Evolutionary conservation across 2,113 vertebrate genomes (phyloP).

Genomic region (Cryptomyrus ogoouensis): DNA sequence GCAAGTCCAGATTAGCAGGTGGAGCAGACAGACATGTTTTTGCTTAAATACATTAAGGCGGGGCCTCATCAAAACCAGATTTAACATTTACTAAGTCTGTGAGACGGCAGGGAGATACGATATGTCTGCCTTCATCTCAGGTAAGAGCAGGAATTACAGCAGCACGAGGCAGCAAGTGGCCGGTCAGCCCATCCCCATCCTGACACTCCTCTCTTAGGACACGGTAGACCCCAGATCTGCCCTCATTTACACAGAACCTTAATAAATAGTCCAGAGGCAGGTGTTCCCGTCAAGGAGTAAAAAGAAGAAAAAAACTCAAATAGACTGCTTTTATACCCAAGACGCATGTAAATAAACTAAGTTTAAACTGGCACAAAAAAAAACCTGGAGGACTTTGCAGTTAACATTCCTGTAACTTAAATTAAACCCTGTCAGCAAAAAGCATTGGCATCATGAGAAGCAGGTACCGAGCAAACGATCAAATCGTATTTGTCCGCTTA

Average conservation of each 20-base stretch:
- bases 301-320: not conserved
- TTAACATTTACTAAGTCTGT: not conserved
- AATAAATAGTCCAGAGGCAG: not conserved
- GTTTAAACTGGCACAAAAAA: not conserved
- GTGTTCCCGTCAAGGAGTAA: not conserved
- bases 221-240: not conserved
- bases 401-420: not conserved
- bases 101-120: not conserved
- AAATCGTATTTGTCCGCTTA: not conserved
- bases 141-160: not conserved
- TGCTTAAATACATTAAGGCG: not conserved
- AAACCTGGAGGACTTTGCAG: not conserved
- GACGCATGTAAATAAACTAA: not conserved
- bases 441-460: not conserved
- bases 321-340: not conserved
- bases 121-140: not conserved
- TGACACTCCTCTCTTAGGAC: not conserved
- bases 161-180: not conserved
- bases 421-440: not conserved
- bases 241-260: not conserved
- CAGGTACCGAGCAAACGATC: not conserved
- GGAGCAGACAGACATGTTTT: not conserved
- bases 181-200: not conserved
- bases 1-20: not conserved
- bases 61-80: not conserved